A percentile compares a stretch with the other conserved stretches of the same genome.
Conservation (phyloP, 1,140 invertebrate species). For the Drosophila arizonae region DNA sequence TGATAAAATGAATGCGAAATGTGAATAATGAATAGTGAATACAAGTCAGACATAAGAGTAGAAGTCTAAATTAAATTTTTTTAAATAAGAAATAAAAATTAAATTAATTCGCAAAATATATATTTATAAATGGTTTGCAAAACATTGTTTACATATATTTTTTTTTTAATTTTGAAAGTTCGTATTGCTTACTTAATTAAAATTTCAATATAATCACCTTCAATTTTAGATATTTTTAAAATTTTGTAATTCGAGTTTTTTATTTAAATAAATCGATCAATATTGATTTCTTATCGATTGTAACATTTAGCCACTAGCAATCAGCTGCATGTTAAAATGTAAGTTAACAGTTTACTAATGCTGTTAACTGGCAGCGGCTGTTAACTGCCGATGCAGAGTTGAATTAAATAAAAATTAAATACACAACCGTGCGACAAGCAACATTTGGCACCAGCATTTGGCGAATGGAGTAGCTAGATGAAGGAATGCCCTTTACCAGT, state of each 20-base stretch:
- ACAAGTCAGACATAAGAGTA: no score
- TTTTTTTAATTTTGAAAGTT: no score
- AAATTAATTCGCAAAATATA: no score
- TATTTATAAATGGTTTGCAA: no score
- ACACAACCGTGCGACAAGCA: neutral
- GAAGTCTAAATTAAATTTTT: no score
- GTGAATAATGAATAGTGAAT: neutral
- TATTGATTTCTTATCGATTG: conserved; percentile 14
- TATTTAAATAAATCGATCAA: neutral
- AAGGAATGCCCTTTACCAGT: no score
- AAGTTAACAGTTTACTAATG: conserved; percentile 22
- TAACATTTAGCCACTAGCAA: conserved; percentile 2
- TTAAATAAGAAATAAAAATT: no score
- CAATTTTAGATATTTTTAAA: neutral
- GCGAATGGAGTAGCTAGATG: no score
- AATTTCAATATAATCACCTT: no score
- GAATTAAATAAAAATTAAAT: conserved; percentile 30
- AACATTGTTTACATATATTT: no score
- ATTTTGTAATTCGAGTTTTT: neutral
- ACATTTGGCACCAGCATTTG: neutral
- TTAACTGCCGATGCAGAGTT: conserved; percentile 17
- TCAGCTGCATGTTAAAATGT: conserved; percentile 16
- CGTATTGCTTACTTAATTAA: no score
- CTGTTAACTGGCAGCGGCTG: conserved; percentile 27
- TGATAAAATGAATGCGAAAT: neutral